Conservation (phyloP, 92 coral and sea anemone species). For the Zoanthus gigantus region DNA sequence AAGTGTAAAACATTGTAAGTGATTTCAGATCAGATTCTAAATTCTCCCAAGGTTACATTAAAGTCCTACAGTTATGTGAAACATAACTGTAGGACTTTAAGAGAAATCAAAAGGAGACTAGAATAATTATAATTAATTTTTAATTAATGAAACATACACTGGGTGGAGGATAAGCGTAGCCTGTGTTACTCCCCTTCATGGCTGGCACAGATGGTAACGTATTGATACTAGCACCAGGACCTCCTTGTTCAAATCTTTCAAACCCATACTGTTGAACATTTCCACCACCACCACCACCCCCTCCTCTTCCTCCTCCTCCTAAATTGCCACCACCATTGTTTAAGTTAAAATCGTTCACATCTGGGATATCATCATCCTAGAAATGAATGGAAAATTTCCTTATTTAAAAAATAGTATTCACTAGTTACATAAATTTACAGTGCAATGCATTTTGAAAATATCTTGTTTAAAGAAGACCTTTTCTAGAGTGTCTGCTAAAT, state of each 20-base stretch:
- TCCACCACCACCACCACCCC: slow-evolving; percentile 57
- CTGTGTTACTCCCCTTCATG: slow-evolving; percentile 77
- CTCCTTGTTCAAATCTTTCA: slow-evolving; percentile 48
- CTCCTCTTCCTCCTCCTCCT: slow-evolving; percentile 33
- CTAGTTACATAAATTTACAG: background rate
- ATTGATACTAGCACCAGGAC: slow-evolving; percentile 52
- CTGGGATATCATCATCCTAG: slow-evolving; percentile 66
- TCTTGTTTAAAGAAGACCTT: too few species aligned
- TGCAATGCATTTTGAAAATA: background rate
- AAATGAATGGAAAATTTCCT: background rate
- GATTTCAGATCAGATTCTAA: too few species aligned
- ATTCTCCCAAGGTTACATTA: too few species aligned
- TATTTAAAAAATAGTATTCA: background rate
- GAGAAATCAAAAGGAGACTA: too few species aligned
- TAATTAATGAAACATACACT: background rate
- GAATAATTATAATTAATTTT: too few species aligned
- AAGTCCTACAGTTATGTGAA: too few species aligned
- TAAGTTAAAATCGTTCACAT: slow-evolving; percentile 49
- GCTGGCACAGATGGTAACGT: slow-evolving; percentile 78
- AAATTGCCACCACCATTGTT: slow-evolving; percentile 52
- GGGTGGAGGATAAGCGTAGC: slow-evolving; percentile 83
- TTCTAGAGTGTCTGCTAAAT: too few species aligned
- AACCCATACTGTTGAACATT: slow-evolving; percentile 75
- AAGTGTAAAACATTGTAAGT: too few species aligned
- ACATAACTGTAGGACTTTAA: too few species aligned